These are phyloP conservation scores for Spisula subtruncata DNA, from an alignment of 2,888 invertebrate species.

Conservation along the genomic window DNA sequence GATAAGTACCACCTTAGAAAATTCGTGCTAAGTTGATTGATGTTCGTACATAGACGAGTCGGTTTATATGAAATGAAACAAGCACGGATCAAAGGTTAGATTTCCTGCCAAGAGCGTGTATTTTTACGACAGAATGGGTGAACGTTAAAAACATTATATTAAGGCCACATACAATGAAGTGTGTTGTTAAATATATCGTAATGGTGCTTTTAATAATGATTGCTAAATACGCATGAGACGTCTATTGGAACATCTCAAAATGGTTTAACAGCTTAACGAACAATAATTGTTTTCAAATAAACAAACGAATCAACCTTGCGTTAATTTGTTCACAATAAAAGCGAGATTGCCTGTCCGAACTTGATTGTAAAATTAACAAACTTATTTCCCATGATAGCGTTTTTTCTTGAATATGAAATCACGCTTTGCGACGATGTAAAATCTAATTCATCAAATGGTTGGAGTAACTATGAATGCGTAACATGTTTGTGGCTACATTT, in stretches of 20 bases:
- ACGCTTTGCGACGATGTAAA: background rate
- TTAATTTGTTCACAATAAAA: constrained; percentile 26
- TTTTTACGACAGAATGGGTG: background rate
- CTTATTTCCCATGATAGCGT: background rate
- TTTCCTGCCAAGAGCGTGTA: background rate
- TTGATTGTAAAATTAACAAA: constrained; percentile 5
- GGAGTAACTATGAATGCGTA: background rate
- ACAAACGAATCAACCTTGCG: constrained; percentile 10
- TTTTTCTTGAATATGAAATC: background rate
- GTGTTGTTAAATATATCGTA: background rate
- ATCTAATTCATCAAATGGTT: constrained; percentile 1
- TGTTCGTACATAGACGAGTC: background rate
- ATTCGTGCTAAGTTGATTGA: background rate
- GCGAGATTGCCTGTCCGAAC: background rate
- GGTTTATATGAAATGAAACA: background rate
- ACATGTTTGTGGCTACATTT: background rate
- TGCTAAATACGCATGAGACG: background rate
- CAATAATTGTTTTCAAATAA: background rate
- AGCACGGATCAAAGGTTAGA: background rate
- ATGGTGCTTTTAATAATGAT: background rate
- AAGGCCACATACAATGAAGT: background rate
- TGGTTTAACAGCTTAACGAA: background rate
- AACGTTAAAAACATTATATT: background rate
- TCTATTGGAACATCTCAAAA: constrained; percentile 2
- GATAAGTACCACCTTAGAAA: background rate